Evolutionary conservation across 2,797 vertebrate genomes (phyloP), one percentile per base, ranked within the genome.

Genomic region (Rhabdophis nuchalis): DNA sequence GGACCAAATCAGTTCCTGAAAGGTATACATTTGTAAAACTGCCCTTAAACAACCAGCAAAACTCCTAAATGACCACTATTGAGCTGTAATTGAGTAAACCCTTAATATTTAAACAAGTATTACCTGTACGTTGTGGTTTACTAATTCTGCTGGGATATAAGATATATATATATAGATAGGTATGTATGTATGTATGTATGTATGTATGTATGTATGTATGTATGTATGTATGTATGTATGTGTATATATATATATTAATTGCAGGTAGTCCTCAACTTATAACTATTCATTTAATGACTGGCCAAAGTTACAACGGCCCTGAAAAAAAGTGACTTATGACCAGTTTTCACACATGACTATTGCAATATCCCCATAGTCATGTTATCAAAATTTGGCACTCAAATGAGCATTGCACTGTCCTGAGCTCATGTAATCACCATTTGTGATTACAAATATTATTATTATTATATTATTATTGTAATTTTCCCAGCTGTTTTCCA

Each of bases 41-140:
- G 4, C 5, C 50, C 27, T 52, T 60, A 14, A 41, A 29, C 18
- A 32, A 50, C 5, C 32, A 41, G 36, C 13, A 54, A 85, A 41
- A 77, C 29, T 90, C 20, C 58, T 56, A 52, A 68, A 36, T 14
- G n/a, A 14, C 18, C 54, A 89, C 32, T 60, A 16, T 41, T 56
- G 16, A 92, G 27, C n/a, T 56, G 53, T 20, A 29, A 52, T 61
- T 53, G 57, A 13, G 46, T 32, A 85, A 52, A 23, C 90, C 89
- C 93, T 54, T 93, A 94, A 89, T 64, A 90, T 91, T 93, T 94
- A 91, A 88, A 56, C 10, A 85, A 93, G 72, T 50, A 16, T 90
- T 92, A 89, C 18, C 36, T 41, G 90, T 54, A 46, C 6, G 23
- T 29, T 87, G 16, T n/a, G 4, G 85, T 86, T 53, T 14, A 92